Conservation (phyloP, 2,888 invertebrate species). For the Rosalia funebris region DNA sequence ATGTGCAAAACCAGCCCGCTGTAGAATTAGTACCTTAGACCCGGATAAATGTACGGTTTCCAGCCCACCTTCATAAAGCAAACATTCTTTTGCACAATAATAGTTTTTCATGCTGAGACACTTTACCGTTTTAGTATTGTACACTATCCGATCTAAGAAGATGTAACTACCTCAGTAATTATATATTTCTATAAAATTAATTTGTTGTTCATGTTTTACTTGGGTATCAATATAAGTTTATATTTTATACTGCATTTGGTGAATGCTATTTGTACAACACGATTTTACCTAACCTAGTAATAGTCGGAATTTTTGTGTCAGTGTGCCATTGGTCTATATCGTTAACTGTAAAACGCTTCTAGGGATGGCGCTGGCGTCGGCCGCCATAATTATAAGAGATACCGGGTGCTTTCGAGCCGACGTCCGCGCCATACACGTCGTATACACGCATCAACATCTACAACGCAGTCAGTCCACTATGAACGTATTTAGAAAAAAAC, state of each 20-base stretch:
- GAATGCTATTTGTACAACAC: constrained; percentile 64
- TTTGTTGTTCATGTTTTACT: constrained; percentile 64
- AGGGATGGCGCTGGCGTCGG: constrained; percentile 35
- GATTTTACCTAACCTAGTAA: constrained; percentile 41
- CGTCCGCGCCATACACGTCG: constrained; percentile 38
- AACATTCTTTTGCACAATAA: constrained; percentile 34
- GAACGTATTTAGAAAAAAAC: constrained; percentile 27
- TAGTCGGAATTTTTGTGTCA: constrained; percentile 59
- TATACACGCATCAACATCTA: constrained; percentile 50
- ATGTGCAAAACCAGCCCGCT: constrained; percentile 65
- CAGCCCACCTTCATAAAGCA: constrained; percentile 9
- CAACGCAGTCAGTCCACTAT: constrained; percentile 34
- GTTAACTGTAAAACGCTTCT: constrained; percentile 35
- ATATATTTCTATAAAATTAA: constrained; percentile 64
- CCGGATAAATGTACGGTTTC: constrained; percentile 55
- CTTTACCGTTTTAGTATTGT: constrained; percentile 49
- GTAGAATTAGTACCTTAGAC: constrained; percentile 64
- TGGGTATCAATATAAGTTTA: constrained; percentile 59
- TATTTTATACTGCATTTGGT: constrained; percentile 61
- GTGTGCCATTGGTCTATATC: constrained; percentile 63
- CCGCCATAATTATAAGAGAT: background rate
- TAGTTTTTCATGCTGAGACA: constrained; percentile 30
- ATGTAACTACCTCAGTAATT: constrained; percentile 65
- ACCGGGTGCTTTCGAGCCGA: constrained; percentile 40
- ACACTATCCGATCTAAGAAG: constrained; percentile 64